phyloP scores from a whole-genome alignment of 2,888 invertebrate genomes.

The Tetragonisca angustula region DNA sequence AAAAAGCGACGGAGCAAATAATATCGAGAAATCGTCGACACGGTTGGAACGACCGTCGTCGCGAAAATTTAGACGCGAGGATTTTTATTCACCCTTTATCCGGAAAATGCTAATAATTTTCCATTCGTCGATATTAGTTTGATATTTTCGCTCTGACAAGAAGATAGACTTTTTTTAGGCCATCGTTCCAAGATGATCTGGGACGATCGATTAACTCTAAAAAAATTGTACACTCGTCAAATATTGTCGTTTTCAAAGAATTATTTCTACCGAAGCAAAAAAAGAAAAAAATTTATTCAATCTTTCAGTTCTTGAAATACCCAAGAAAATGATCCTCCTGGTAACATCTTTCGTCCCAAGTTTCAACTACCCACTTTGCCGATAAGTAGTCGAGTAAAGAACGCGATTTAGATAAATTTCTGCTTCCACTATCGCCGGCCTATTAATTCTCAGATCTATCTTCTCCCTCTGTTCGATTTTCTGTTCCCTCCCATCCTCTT shows the following conservation, averaged over 20 bases:
- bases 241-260: not conserved
- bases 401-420: constrained; percentile 27
- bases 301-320: not conserved
- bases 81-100: not conserved
- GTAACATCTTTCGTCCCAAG: not conserved
- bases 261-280: not conserved
- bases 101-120: not conserved
- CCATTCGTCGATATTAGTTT: not conserved
- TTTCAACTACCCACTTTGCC: not conserved
- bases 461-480: constrained; percentile 13
- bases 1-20: constrained; percentile 32
- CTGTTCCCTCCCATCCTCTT: no score
- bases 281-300: not conserved
- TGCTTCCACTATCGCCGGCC: not conserved
- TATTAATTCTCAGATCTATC: constrained; percentile 30
- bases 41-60: constrained; percentile 11
- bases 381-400: not conserved
- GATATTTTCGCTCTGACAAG: not conserved
- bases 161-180: not conserved
- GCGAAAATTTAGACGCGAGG: not conserved
- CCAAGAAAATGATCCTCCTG: not conserved
- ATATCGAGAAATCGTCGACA: constrained; percentile 23
- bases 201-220: not conserved
- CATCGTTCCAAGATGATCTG: not conserved
- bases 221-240: not conserved